A percentile compares a stretch with the other conserved stretches of the same genome.
Conservation (phyloP, 2,888 invertebrate genomes). For the Drosophila dives region DNA sequence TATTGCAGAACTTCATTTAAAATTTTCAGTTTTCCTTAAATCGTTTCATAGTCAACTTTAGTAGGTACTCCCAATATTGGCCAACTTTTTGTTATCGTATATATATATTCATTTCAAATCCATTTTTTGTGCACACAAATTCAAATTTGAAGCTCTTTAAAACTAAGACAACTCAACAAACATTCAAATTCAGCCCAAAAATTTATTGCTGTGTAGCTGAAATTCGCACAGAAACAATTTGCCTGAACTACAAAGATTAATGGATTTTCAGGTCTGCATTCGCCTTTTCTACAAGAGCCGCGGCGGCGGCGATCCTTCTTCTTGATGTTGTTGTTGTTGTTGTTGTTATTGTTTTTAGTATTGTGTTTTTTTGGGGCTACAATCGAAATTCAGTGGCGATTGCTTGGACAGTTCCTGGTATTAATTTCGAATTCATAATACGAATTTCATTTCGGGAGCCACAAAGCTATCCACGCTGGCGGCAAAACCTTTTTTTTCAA, state of each 20-base stretch:
- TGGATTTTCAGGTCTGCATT: conserved; percentile 50
- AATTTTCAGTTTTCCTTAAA: no score
- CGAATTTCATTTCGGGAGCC: conserved; percentile 74
- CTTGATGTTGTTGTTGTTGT: not conserved
- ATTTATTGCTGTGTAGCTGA: conserved; percentile 17
- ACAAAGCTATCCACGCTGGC: conserved; percentile 39
- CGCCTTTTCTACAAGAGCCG: conserved; percentile 4
- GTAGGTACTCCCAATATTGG: no score
- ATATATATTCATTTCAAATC: not conserved
- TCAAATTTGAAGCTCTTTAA: not conserved
- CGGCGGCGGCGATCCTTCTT: conserved; percentile 16
- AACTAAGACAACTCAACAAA: not conserved
- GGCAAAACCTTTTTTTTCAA: conserved; percentile 50
- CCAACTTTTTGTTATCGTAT: not conserved
- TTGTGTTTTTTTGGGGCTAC: not conserved
- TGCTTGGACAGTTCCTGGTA: conserved; percentile 81
- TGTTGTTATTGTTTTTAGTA: not conserved
- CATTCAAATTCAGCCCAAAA: not conserved
- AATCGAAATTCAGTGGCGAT: conserved; percentile 74
- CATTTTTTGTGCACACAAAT: not conserved
- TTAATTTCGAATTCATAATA: conserved; percentile 80
- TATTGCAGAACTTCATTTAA: not conserved
- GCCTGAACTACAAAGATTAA: conserved; percentile 67
- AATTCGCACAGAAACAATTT: conserved; percentile 52
- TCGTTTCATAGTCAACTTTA: no score